phyloP scores from a whole-genome alignment of 2,888 invertebrate genomes.

The Campoplex capitator region DNA sequence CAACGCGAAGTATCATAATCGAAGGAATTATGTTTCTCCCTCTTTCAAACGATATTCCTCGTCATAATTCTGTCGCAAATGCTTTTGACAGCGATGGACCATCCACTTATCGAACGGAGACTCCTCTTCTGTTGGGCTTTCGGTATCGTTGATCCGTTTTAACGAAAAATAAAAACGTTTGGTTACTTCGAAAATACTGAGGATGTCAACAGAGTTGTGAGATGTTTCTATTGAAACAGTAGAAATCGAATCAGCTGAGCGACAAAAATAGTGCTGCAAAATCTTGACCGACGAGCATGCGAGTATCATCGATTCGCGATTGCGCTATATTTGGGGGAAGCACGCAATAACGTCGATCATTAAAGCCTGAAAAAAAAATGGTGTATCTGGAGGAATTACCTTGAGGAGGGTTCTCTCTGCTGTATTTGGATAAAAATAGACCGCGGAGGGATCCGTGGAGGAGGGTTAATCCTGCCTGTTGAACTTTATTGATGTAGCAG shows the following conservation, averaged over 20 bases:
- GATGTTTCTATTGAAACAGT: background rate
- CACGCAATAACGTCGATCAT: background rate
- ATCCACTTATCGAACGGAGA: background rate
- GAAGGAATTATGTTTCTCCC: slow-evolving; percentile 3
- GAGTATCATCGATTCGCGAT: background rate
- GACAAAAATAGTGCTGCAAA: background rate
- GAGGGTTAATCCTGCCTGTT: background rate
- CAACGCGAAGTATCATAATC: slow-evolving; percentile 16
- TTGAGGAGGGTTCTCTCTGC: background rate
- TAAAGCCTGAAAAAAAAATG: background rate
- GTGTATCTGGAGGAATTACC: slow-evolving; percentile 2
- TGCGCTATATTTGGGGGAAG: background rate
- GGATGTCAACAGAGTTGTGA: background rate
- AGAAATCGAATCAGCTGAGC: background rate
- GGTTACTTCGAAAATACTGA: background rate
- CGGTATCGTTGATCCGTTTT: background rate
- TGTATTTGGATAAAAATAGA: slow-evolving; percentile 2
- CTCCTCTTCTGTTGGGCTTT: background rate
- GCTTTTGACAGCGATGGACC: background rate
- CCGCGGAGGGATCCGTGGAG: background rate
- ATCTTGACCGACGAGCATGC: background rate
- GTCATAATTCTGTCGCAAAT: background rate
- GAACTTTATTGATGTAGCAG: background rate
- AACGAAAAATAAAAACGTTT: background rate
- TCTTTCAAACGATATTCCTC: background rate